A percentile compares a stretch with the other conserved stretches of the same genome.
phyloP scores from a whole-genome alignment of 2,797 vertebrate species.

The Rhinichthys osculus region DNA sequence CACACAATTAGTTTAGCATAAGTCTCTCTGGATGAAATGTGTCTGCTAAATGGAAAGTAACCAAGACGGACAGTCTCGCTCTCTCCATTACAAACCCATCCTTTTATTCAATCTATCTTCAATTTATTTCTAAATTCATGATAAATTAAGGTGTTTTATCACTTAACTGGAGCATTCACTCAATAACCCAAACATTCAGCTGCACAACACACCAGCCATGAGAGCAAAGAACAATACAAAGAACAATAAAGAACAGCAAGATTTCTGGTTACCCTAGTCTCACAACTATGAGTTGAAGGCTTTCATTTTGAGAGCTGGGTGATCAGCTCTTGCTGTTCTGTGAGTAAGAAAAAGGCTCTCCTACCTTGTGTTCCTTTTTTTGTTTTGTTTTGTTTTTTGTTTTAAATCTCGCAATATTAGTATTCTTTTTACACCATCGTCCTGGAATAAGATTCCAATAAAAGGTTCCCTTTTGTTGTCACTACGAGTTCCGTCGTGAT shows the following conservation, averaged over 20 bases:
- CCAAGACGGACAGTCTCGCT: conserved; percentile 6
- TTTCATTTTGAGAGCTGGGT: not conserved
- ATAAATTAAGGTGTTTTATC: conserved; percentile 32
- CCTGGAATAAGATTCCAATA: not conserved
- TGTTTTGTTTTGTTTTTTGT: not conserved
- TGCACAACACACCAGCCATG: not conserved
- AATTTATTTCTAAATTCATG: conserved; percentile 39
- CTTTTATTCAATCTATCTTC: conserved; percentile 41
- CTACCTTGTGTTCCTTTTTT: not conserved
- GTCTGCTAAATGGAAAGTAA: conserved; percentile 41
- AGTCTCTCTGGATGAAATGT: conserved; percentile 31
- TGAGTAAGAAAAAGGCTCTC: not conserved
- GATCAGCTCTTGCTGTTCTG: conserved; percentile 8
- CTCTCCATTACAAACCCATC: conserved; percentile 24
- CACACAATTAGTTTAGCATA: conserved; percentile 29
- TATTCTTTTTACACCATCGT: not conserved
- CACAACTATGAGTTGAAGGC: not conserved
- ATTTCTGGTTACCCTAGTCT: not conserved
- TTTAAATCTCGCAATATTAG: not conserved
- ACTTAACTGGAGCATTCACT: conserved; percentile 17
- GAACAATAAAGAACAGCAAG: not conserved
- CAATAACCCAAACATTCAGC: conserved; percentile 15
- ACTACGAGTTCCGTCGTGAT: no score
- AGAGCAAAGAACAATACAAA: not conserved
- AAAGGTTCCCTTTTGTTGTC: no score